Evolutionary conservation across 2,113 vertebrate genomes (phyloP), one percentile per base, ranked within the genome.

Genomic region (Alaudala cheleensis): DNA sequence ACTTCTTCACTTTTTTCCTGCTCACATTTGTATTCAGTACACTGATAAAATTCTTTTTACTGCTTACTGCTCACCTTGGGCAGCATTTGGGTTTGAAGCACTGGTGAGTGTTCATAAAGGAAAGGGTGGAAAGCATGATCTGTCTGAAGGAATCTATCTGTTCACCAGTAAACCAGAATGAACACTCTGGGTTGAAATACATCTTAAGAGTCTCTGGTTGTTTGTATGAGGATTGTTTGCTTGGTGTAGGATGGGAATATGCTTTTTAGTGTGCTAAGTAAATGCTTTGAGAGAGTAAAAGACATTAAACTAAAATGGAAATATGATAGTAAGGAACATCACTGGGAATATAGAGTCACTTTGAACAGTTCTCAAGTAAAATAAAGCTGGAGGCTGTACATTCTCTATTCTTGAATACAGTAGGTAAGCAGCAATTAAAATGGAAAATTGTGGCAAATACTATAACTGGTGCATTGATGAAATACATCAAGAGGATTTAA

Each of bases 151-250:
- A 72, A 61, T 92, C 49, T 90, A 15, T 88, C 79, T 93, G 11
- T 91, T 95, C 83, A 83, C 18, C 86, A 93, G 28, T 77, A 87
- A 88, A 92, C 79, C 39, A 94, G n/a, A 94, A 77, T 71, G 47
- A 92, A 62, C 54, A 74, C 56, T 53, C 64, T 79, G 78, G 53
- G 39, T 11, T 95, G 82, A 93, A 86, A 95, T 58, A 49, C 29
- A 69, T 80, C 88, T 77, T 65, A 44, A 66, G 66, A 64, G 82
- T 92, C 31, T 3, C 87, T 92, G 40, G 17, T 61, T 94, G 67
- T 20, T 90, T 94, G 18, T 66, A 93, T 86, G 65, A 87, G 45
- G 54, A 64, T 90, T 88, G 50, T 92, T 96, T 91, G 29, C 54
- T 90, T 95, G 53, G 13, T 94, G 15, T 93, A 82, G 86, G 34